Evolutionary conservation across 2,113 vertebrate genomes (phyloP).

Genomic region (Dicerorhinus sumatrensis): DNA sequence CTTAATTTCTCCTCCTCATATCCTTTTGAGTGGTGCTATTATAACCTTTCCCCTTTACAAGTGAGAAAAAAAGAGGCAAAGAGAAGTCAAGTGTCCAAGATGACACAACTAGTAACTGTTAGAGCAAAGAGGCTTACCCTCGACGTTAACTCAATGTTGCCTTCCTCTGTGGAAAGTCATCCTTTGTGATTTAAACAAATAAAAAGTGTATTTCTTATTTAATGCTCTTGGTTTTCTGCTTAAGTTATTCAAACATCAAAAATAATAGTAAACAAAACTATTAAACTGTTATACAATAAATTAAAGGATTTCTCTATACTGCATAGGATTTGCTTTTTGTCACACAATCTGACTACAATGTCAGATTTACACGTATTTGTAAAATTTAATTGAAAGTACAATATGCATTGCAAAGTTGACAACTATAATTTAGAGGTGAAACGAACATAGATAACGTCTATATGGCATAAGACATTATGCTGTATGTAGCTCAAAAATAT

Average conservation of each 20-base stretch:
- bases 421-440: conserved; percentile 39
- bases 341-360: not conserved
- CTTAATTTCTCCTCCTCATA: not conserved
- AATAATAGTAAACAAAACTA: not conserved
- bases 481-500: not conserved
- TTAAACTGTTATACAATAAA: not conserved
- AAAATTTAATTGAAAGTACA: not conserved
- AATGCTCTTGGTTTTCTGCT: conserved; percentile 1
- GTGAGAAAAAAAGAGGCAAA: not conserved
- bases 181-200: conserved; percentile 14
- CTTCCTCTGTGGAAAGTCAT: not conserved
- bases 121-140: not conserved
- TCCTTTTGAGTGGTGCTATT: not conserved
- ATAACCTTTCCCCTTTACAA: not conserved
- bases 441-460: not conserved
- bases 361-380: not conserved
- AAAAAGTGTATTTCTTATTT: not conserved
- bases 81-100: not conserved
- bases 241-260: conserved; percentile 46
- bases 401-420: not conserved
- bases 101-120: not conserved
- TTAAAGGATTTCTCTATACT: conserved; percentile 19
- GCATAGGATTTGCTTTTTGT: not conserved
- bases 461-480: not conserved
- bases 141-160: fast-evolving